Evolutionary conservation across 2,888 invertebrate genomes (phyloP).

Genomic region (Drosophila parthenogenetica): DNA sequence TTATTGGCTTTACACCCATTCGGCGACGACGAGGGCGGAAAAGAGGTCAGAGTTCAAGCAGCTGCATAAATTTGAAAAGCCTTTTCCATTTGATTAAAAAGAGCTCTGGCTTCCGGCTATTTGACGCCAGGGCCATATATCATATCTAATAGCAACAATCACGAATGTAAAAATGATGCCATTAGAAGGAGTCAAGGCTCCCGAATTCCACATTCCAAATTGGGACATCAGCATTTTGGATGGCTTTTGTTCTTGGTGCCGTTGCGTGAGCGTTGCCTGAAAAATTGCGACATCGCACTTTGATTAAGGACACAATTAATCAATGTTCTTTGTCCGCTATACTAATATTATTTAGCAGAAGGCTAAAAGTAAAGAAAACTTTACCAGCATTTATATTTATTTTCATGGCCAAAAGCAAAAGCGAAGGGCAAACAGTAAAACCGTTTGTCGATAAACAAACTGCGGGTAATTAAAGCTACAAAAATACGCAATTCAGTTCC

Average conservation of each 20-base stretch:
- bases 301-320: slow-evolving; percentile 70
- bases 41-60: slow-evolving; percentile 28
- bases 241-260: slow-evolving; percentile 8
- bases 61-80: slow-evolving; percentile 29
- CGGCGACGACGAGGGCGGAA: not conserved
- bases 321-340: slow-evolving; percentile 43
- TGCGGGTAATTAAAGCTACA: slow-evolving; percentile 31
- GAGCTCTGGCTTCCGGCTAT: slow-evolving; percentile 18
- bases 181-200: slow-evolving; percentile 47
- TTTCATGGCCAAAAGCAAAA: slow-evolving; percentile 16
- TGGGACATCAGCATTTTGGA: slow-evolving; percentile 44
- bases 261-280: slow-evolving; percentile 25
- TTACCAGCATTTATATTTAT: slow-evolving; percentile 5
- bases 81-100: slow-evolving; percentile 49
- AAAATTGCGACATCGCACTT: slow-evolving; percentile 27
- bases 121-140: slow-evolving; percentile 47
- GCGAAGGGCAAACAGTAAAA: slow-evolving; percentile 15
- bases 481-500: not conserved
- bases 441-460: slow-evolving; percentile 2
- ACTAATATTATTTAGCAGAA: slow-evolving; percentile 13
- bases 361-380: slow-evolving; percentile 1
- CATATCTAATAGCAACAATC: slow-evolving; percentile 54
- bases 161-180: slow-evolving; percentile 50
- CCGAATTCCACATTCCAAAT: slow-evolving; percentile 49
- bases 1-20: slow-evolving; percentile 34